phyloP scores from a whole-genome alignment of 2,888 invertebrate genomes.

The Tortricodes alternella region DNA sequence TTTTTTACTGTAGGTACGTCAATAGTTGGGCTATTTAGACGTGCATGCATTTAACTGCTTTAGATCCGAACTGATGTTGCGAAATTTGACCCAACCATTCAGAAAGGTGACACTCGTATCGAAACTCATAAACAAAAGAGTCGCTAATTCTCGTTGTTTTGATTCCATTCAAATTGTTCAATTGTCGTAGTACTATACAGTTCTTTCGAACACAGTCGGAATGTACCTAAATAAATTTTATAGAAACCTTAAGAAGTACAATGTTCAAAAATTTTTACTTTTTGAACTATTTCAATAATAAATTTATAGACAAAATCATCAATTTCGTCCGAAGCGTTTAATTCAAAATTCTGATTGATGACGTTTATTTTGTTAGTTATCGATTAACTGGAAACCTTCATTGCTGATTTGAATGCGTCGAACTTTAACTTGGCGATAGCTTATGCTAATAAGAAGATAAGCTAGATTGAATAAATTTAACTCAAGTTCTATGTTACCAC shows the following conservation, averaged over 20 bases:
- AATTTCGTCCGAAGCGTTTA: conserved; percentile 21
- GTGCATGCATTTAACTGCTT: too few relatives aligned
- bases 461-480: conserved; percentile 30
- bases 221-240: neutral
- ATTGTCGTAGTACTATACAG: too few relatives aligned
- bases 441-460: conserved; percentile 30
- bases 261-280: too few relatives aligned
- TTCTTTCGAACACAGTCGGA: neutral
- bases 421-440: conserved; percentile 24
- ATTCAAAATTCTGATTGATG: conserved; percentile 22
- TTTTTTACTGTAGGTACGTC: too few relatives aligned
- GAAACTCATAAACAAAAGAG: too few relatives aligned
- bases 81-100: too few relatives aligned
- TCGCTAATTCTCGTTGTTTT: too few relatives aligned
- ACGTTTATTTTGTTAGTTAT: conserved; percentile 11
- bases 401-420: conserved; percentile 22
- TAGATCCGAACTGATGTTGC: too few relatives aligned
- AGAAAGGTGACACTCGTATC: too few relatives aligned
- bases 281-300: neutral
- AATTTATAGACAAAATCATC: neutral
- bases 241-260: neutral
- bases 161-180: too few relatives aligned
- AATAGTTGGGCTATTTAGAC: too few relatives aligned
- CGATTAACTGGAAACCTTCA: conserved; percentile 23
- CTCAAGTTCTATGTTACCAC: conserved; percentile 32